Evolutionary conservation across 2,113 vertebrate genomes (phyloP).

Genomic region (Edolisoma coerulescens): DNA sequence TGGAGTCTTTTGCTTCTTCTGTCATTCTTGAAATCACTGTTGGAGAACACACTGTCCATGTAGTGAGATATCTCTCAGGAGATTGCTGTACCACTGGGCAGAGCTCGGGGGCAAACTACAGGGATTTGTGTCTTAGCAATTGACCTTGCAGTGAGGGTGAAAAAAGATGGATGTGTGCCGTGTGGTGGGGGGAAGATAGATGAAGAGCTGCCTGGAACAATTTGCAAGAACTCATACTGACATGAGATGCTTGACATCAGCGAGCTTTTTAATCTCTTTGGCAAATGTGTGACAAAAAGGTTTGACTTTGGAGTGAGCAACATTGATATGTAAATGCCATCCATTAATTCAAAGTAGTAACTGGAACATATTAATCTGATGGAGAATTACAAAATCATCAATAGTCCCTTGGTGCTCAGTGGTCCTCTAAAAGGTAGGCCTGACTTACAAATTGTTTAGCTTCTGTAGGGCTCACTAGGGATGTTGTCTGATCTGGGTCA

Average conservation of each 20-base stretch:
- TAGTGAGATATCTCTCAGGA: not conserved
- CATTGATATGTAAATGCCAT: not conserved
- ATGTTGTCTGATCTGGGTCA: not conserved
- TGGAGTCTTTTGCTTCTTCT: not conserved
- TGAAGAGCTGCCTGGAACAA: not conserved
- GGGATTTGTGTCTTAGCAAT: not conserved
- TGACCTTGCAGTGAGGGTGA: not conserved
- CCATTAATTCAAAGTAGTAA: not conserved
- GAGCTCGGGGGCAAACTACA: not conserved
- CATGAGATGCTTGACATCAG: not conserved
- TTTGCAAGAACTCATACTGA: not conserved
- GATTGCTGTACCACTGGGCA: not conserved
- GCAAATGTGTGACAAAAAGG: not conserved
- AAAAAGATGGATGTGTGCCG: not conserved
- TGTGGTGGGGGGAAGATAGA: not conserved
- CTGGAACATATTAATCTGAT: not conserved
- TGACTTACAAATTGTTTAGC: not conserved
- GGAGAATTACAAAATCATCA: not conserved
- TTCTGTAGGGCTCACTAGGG: not conserved
- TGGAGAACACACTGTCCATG: not conserved
- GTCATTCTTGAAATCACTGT: not conserved
- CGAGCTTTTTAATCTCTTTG: not conserved
- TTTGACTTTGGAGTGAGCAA: not conserved
- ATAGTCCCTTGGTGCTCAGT: not conserved
- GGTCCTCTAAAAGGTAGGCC: not conserved